Evolutionary conservation across 2,113 vertebrate species (phyloP), one percentile per base, ranked within the genome.

Genomic region (cat (Felis catus)): DNA sequence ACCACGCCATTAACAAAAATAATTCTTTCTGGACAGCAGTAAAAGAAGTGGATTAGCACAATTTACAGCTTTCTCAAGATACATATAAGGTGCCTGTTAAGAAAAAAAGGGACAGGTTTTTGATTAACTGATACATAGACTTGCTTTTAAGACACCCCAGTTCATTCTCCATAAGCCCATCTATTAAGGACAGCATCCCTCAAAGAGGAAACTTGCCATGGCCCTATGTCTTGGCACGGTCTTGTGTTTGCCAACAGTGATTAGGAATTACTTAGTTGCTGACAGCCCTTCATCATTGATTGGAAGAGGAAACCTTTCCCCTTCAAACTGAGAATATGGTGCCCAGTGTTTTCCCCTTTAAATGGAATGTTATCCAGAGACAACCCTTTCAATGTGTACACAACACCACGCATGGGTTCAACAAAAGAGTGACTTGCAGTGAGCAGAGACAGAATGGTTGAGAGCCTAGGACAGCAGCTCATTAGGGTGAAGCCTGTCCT

Each of bases 11-110:
- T 98, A 98, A 92, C 96, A 98, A 97, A 98, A 95, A 97, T 96
- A 98, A 92, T 97, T 98, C 89, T 97, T 98, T 98, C 76, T 97
- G 98, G 96, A 97, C 96, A 98, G 96, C 97, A 96, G 83, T 92
- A 88, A 94, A 97, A 97, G 96, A 83, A 94, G 65, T 96, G 41
- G 33, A 94, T 98, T 97, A 96, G 80, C 61, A 95, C 74, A 97
- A 98, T 98, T 98, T 98, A 97, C 7, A 39, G 39, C 68, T 98
- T 98, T 71, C 76, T 98, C 91, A 89, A 97, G 96, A 97, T 94
- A 73, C 89, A 36, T 87, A 41, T 91, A 93, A 94, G 96, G 83
- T 71, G 83, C 19, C 91, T 97, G 29, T 81, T 96, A 94, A 97
- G 73, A 31, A 94, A 80, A 94, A 95, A 86, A 94, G 21, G 21